A percentile compares a stretch with the other conserved stretches of the same genome.
Conservation (phyloP, 2,113 vertebrate species). For the Podarcis raffonei region DNA sequence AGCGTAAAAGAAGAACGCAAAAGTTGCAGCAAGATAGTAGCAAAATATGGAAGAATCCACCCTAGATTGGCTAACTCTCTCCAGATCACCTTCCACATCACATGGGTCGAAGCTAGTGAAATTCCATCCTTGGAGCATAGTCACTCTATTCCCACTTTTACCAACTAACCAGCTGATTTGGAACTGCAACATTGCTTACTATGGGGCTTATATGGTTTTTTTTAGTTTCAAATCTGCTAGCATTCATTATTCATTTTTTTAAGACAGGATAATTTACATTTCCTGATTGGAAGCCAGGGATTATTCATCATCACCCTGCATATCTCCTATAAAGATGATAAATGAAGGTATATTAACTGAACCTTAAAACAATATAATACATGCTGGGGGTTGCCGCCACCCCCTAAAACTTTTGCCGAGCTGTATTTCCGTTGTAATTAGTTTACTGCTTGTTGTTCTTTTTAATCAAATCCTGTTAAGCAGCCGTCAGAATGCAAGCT, state of each 20-base stretch:
- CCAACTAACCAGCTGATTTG: background rate
- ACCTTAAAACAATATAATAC: slow-evolving; percentile 76
- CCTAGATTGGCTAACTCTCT: background rate
- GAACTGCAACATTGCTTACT: background rate
- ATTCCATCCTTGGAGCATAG: background rate
- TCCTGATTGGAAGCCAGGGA: slow-evolving; percentile 68
- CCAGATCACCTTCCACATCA: background rate
- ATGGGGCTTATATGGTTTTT: background rate
- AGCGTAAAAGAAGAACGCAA: background rate
- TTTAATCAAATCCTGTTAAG: slow-evolving; percentile 71
- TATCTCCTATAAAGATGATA: slow-evolving; percentile 74
- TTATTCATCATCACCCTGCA: slow-evolving; percentile 70
- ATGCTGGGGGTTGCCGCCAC: slow-evolving; percentile 42
- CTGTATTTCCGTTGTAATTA: slow-evolving; percentile 73
- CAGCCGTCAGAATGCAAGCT: slow-evolving; percentile 65
- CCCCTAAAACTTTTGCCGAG: slow-evolving; percentile 53
- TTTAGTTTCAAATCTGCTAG: background rate
- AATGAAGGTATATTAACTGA: slow-evolving; percentile 74
- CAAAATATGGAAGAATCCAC: background rate
- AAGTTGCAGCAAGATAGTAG: background rate
- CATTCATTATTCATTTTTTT: slow-evolving; percentile 16
- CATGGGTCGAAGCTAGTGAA: background rate
- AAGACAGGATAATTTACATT: slow-evolving; percentile 66
- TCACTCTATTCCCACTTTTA: background rate
- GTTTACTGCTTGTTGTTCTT: slow-evolving; percentile 65